Conservation (phyloP, 2,888 invertebrate genomes). For the Drosophila putrida region DNA sequence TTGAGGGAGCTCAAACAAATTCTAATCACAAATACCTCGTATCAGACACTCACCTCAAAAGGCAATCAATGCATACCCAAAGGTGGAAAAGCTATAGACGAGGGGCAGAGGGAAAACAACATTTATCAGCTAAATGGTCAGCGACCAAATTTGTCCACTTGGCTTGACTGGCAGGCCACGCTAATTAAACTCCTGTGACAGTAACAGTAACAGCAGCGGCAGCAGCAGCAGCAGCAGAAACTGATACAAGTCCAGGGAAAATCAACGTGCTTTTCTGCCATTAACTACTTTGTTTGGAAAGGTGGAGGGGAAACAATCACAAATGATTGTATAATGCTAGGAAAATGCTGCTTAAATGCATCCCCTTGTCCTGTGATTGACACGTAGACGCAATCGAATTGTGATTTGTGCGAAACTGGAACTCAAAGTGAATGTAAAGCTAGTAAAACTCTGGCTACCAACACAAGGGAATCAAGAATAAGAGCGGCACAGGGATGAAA, state of each 20-base stretch:
- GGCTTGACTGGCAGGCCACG: slow-evolving; percentile 69
- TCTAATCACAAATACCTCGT: slow-evolving; percentile 47
- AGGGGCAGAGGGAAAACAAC: slow-evolving; percentile 8
- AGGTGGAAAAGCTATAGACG: not conserved
- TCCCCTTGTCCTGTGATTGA: slow-evolving; percentile 72
- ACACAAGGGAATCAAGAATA: not conserved
- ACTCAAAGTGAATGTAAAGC: slow-evolving; percentile 25
- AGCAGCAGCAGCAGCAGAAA: slow-evolving; percentile 31
- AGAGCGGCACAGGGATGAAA: not conserved
- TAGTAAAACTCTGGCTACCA: slow-evolving; percentile 6
- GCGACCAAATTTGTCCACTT: slow-evolving; percentile 70
- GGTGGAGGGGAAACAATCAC: slow-evolving; percentile 5
- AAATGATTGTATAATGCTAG: slow-evolving; percentile 76
- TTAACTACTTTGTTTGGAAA: slow-evolving; percentile 53
- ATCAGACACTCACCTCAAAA: slow-evolving; percentile 33
- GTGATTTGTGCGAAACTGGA: slow-evolving; percentile 65
- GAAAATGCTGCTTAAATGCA: slow-evolving; percentile 62
- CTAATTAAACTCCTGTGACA: slow-evolving; percentile 74
- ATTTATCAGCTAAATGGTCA: slow-evolving; percentile 68
- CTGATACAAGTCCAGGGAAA: slow-evolving; percentile 66
- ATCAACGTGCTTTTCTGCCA: slow-evolving; percentile 57
- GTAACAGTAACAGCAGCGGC: slow-evolving; percentile 23
- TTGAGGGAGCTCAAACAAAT: slow-evolving; percentile 12
- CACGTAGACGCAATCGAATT: slow-evolving; percentile 80
- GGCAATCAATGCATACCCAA: slow-evolving; percentile 59